These are phyloP conservation scores for Hypolimnas misippus DNA, from an alignment of 2,888 invertebrate genomes.

Conservation along the genomic window DNA sequence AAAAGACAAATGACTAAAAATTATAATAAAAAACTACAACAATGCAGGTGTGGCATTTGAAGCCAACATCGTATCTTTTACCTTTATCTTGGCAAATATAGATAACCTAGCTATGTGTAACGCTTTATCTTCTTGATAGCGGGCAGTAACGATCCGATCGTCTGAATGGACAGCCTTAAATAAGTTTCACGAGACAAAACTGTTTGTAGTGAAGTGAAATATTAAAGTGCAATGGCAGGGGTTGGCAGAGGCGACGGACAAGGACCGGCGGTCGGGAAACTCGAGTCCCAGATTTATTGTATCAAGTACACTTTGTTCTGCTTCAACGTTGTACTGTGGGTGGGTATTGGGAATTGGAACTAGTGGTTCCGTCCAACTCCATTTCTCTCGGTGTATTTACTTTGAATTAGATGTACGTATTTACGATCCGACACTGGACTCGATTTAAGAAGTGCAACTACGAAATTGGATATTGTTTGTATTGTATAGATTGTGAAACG, in stretches of 20 bases:
- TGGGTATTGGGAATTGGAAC: slow-evolving; percentile 73
- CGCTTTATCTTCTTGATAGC: slow-evolving; percentile 67
- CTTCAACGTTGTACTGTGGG: slow-evolving; percentile 91
- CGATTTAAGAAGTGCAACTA: slow-evolving; percentile 26
- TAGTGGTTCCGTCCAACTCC: slow-evolving; percentile 24
- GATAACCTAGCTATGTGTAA: slow-evolving; percentile 74
- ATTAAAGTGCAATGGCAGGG: slow-evolving; percentile 80
- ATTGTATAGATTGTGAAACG: slow-evolving; percentile 5
- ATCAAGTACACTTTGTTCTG: slow-evolving; percentile 93
- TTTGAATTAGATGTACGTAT: slow-evolving; percentile 47
- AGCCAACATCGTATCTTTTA: slow-evolving; percentile 60
- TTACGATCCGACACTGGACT: slow-evolving; percentile 35
- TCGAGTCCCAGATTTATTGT: slow-evolving; percentile 90
- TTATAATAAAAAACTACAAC: background rate
- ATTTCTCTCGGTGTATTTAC: slow-evolving; percentile 42
- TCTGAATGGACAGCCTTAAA: slow-evolving; percentile 54
- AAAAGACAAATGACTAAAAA: background rate
- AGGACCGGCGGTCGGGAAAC: slow-evolving; percentile 81
- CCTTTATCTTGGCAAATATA: slow-evolving; percentile 75
- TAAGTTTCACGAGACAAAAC: slow-evolving; percentile 37
- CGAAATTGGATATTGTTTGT: slow-evolving; percentile 37
- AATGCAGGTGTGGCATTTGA: slow-evolving; percentile 74
- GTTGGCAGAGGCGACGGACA: slow-evolving; percentile 79
- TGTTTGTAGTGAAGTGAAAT: slow-evolving; percentile 49
- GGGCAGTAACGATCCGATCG: slow-evolving; percentile 64